phyloP scores from a whole-genome alignment of 2,888 invertebrate species.

The Ptilodon capucinus region DNA sequence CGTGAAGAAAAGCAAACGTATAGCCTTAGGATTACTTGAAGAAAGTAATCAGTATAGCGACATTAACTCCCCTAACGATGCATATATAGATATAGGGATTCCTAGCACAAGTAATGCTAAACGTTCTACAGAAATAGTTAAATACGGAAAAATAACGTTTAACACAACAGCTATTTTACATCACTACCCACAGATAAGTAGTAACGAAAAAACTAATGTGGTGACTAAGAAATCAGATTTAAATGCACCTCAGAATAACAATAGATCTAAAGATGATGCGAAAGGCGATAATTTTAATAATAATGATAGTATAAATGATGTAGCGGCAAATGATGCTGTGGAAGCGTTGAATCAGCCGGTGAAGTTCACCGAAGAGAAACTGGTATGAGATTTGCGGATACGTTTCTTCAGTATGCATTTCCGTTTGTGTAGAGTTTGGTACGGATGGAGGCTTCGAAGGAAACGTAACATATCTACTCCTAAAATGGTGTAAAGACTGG shows the following conservation, averaged over 20 bases:
- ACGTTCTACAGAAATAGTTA: conserved; percentile 64
- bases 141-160: conserved; percentile 75
- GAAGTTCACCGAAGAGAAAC: conserved; percentile 75
- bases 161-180: conserved; percentile 75
- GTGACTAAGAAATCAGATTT: conserved; percentile 60
- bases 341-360: conserved; percentile 60
- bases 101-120: conserved; percentile 65
- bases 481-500: conserved; percentile 67
- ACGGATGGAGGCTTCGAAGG: conserved; percentile 42
- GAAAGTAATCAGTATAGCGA: conserved; percentile 64
- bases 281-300: conserved; percentile 62
- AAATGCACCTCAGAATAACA: conserved; percentile 64
- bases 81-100: conserved; percentile 48
- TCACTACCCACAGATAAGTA: conserved; percentile 71
- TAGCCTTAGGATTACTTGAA: conserved; percentile 69
- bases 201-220: conserved; percentile 41
- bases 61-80: conserved; percentile 44
- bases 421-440: conserved; percentile 41
- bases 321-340: conserved; percentile 37
- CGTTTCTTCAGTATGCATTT: conserved; percentile 55
- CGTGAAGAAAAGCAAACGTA: conserved; percentile 62
- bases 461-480: conserved; percentile 35
- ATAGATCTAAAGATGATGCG: conserved; percentile 33
- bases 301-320: conserved; percentile 51
- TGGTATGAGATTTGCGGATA: conserved; percentile 71